Conservation (phyloP, 1,140 invertebrate species). For the Calliphora vicina region DNA sequence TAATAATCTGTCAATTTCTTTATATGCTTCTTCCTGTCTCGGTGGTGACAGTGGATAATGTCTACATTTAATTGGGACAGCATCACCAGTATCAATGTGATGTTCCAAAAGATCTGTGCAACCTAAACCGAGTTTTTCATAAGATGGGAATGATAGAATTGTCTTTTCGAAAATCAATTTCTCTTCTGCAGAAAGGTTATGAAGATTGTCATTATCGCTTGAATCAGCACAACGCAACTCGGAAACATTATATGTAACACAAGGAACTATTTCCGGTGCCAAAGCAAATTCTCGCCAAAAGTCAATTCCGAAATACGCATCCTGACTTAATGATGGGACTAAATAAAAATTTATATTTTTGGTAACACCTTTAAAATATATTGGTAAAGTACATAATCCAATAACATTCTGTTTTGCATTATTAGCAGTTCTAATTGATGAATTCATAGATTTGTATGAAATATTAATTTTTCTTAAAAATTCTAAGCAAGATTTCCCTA, state of each 20-base stretch:
- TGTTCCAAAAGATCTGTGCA: slow-evolving; percentile 29
- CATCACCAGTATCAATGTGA: slow-evolving; percentile 21
- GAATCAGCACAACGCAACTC: not conserved
- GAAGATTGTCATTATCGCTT: not conserved
- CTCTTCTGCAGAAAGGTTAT: not conserved
- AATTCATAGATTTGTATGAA: not conserved
- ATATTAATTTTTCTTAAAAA: not conserved
- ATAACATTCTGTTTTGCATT: not conserved
- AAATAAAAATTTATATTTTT: not conserved
- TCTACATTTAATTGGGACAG: slow-evolving; percentile 22
- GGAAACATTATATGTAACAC: not conserved
- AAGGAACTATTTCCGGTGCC: not conserved
- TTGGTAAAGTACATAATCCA: not conserved
- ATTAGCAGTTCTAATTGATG: not conserved
- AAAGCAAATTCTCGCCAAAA: not conserved
- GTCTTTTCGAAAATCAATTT: not conserved
- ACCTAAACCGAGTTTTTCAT: slow-evolving; percentile 28
- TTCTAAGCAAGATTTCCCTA: no score
- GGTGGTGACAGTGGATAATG: slow-evolving; percentile 31
- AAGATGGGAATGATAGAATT: slow-evolving; percentile 7
- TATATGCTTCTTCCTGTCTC: not conserved
- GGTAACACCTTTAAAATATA: not conserved
- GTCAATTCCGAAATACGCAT: not conserved
- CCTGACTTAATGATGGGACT: not conserved
- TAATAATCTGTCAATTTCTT: not conserved